phyloP scores from a whole-genome alignment of 2,113 vertebrate genomes.

The Numenius arquata region DNA sequence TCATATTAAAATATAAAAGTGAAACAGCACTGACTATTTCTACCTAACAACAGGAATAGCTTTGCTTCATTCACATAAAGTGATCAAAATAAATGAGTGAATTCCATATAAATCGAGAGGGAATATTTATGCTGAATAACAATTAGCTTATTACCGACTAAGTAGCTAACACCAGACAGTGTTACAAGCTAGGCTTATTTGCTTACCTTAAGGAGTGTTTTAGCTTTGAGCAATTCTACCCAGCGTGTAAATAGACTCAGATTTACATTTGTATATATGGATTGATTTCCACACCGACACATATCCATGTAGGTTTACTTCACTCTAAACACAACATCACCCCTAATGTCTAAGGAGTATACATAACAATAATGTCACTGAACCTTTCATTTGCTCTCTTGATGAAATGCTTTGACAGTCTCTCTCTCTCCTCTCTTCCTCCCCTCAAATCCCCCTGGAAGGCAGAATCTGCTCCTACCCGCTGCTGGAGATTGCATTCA shows the following conservation, averaged over 20 bases:
- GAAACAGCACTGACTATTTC: neutral
- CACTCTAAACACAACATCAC: conserved; percentile 34
- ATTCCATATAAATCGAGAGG: conserved; percentile 4
- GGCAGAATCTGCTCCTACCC: neutral
- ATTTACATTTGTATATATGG: neutral
- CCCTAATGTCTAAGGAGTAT: conserved; percentile 11
- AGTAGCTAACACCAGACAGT: neutral
- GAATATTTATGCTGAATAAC: conserved; percentile 41
- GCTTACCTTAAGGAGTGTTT: neutral
- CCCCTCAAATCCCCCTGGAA: conserved; percentile 22
- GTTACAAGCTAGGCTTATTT: conserved; percentile 15
- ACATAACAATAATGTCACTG: conserved; percentile 30
- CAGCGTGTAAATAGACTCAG: neutral
- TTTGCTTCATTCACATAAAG: conserved; percentile 6
- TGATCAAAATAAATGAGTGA: conserved; percentile 40
- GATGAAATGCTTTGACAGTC: conserved; percentile 33
- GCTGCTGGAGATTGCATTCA: conserved; percentile 2
- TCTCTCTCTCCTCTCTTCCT: neutral
- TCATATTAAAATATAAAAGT: neutral
- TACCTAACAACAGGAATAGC: neutral
- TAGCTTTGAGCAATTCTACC: neutral
- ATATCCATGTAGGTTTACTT: conserved; percentile 18
- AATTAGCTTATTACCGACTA: conserved; percentile 37
- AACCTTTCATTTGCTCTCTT: conserved; percentile 55
- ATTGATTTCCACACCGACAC: conserved; percentile 14